Percentiles rank a stretch among this genome's conserved stretches.
Evolutionary conservation across 2,113 vertebrate genomes (phyloP).

Genomic region (Entelurus aequoreus): DNA sequence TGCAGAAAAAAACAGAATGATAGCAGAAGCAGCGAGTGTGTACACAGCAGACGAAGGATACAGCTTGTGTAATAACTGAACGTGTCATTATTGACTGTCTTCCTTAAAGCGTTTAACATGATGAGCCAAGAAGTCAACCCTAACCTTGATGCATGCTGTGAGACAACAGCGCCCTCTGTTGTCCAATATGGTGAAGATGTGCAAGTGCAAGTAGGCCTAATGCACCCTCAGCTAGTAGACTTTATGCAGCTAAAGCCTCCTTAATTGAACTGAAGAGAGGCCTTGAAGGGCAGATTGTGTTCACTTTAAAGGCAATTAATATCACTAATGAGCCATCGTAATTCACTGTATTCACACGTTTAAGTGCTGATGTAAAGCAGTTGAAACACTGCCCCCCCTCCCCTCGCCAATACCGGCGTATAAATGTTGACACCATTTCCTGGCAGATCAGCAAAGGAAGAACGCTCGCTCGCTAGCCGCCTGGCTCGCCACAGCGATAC

Average conservation of each 20-base stretch:
- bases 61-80: too few species aligned
- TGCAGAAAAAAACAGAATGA: too few species aligned
- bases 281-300: conserved; percentile 37
- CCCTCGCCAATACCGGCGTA: conserved; percentile 27
- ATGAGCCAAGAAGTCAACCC: too few species aligned
- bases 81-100: too few species aligned
- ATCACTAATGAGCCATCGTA: conserved; percentile 44
- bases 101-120: too few species aligned
- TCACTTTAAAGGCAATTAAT: conserved; percentile 45
- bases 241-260: conserved; percentile 21
- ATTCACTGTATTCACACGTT: conserved; percentile 31
- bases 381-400: neutral
- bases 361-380: conserved; percentile 13
- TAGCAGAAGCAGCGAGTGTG: too few species aligned
- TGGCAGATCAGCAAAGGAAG: conserved; percentile 37
- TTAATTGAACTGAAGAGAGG: conserved; percentile 34
- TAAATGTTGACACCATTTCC: conserved; percentile 53
- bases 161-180: conserved; percentile 73
- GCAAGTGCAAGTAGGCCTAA: too few species aligned
- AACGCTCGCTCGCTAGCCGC: neutral
- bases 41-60: too few species aligned
- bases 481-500: conserved; percentile 38
- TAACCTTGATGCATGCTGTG: conserved; percentile 29
- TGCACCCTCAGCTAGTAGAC: too few species aligned
- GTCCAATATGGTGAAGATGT: conserved; percentile 19